Evolutionary conservation across 2,888 invertebrate species (phyloP).

Genomic region (Polietes domitor): DNA sequence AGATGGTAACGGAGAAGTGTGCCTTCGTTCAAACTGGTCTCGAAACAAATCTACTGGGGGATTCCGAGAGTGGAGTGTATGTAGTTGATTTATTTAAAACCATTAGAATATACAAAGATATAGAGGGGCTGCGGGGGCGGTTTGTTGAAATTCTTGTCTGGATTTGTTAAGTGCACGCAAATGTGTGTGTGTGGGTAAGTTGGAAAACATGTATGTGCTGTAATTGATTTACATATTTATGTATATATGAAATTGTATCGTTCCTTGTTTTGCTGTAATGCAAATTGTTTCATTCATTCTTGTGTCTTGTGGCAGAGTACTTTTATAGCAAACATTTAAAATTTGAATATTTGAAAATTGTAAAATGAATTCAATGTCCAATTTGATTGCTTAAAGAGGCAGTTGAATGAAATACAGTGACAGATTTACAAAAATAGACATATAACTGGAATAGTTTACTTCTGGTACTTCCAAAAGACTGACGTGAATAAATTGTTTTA

Average conservation of each 20-base stretch:
- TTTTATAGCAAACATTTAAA: neutral
- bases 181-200: too few species aligned
- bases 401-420: too few species aligned
- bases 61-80: neutral
- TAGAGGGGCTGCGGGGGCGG: too few species aligned
- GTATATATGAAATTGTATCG: conserved; percentile 15
- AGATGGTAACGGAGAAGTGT: neutral
- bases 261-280: neutral
- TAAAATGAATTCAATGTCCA: neutral
- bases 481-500: too few species aligned
- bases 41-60: neutral
- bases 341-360: neutral
- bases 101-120: conserved; percentile 17
- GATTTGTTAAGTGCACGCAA: neutral
- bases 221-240: too few species aligned
- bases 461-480: too few species aligned
- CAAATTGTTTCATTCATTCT: neutral
- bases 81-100: conserved; percentile 25
- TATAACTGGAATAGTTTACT: too few species aligned
- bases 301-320: neutral
- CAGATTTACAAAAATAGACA: too few species aligned
- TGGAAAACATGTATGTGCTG: too few species aligned
- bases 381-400: too few species aligned
- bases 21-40: conserved; percentile 1
- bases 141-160: neutral